Conservation (phyloP, 2,888 invertebrate species). For the Thera britannica region DNA sequence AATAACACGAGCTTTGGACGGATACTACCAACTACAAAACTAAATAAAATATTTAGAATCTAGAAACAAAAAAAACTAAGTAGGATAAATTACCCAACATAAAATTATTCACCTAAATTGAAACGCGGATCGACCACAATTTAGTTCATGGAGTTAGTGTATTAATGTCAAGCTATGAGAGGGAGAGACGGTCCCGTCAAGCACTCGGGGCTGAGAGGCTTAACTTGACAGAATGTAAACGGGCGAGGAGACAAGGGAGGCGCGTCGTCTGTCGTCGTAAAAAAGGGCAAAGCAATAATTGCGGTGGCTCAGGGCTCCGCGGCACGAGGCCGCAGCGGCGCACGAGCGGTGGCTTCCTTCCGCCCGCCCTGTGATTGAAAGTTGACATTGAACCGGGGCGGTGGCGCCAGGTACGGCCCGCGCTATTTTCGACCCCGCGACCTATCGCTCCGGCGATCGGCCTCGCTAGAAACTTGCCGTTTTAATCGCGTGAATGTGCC, state of each 20-base stretch:
- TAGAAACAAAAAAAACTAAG: not conserved
- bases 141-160: constrained; percentile 47
- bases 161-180: constrained; percentile 54
- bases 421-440: constrained; percentile 81
- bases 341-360: constrained; percentile 76
- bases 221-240: constrained; percentile 72
- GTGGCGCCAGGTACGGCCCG: constrained; percentile 82
- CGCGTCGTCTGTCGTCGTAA: constrained; percentile 61
- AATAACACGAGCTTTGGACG: not conserved
- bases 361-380: constrained; percentile 78
- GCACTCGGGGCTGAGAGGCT: constrained; percentile 62
- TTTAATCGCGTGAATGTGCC: constrained; percentile 78
- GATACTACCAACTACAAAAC: not conserved
- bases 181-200: constrained; percentile 57
- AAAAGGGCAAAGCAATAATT: constrained; percentile 72
- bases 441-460: constrained; percentile 81
- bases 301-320: constrained; percentile 56
- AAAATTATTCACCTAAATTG: constrained; percentile 25
- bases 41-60: not conserved
- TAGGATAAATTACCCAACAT: constrained; percentile 6
- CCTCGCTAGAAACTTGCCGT: constrained; percentile 76
- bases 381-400: constrained; percentile 79
- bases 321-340: constrained; percentile 58
- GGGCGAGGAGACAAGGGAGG: constrained; percentile 62
- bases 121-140: constrained; percentile 42